Base-by-base conservation (phyloP, 2,888 invertebrate genomes). In the Neoitamus cyanurus region DNA sequence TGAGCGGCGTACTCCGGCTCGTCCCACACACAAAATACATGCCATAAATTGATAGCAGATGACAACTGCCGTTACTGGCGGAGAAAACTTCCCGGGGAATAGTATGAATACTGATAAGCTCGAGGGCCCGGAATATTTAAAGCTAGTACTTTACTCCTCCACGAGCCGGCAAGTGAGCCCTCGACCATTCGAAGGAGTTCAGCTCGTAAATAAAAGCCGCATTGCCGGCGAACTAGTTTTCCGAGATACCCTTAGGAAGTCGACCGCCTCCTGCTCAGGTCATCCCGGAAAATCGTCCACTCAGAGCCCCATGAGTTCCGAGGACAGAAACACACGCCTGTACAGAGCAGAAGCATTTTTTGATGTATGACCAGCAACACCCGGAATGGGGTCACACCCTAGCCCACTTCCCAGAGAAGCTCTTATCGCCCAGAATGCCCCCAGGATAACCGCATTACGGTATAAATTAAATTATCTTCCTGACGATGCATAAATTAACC, bases 401-500 rank as follows among this genome's bases (percentile, higher is more conserved):
- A 3, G 1, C 4, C 42, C 0, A 5, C 42, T 58, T 58, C 58
- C 25, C 58, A 9, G 2, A 9, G 58, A 58, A 20, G 20, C 58
- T 58, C 58, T 58, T 58, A 58, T 20, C 25, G 25, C 34, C 6
- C 28, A 70, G 70, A 7, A 70, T 31, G 70, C 31, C 58, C 78
- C 30, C 48, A 48, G 78, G 46, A 20, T 42, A 25, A 31, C 48
- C 30, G 48, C 42, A 78, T 48, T 78, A 78, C 42, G 48, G 58
- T 15, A 58, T 58, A 58, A 58, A 58, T 58, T 58, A 75, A 75
- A 75, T 75, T 75, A 75, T 34, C 37, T 28, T 42, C 75, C 37
- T 75, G 75, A 42, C 75, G 75, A 20, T 75, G 75, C 75, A 75
- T 75, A 75, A 75, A 75, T 75, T 75, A 75, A 37, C 28, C 37